phyloP scores from a whole-genome alignment of 2,888 invertebrate genomes.

The Drosophila merina region DNA sequence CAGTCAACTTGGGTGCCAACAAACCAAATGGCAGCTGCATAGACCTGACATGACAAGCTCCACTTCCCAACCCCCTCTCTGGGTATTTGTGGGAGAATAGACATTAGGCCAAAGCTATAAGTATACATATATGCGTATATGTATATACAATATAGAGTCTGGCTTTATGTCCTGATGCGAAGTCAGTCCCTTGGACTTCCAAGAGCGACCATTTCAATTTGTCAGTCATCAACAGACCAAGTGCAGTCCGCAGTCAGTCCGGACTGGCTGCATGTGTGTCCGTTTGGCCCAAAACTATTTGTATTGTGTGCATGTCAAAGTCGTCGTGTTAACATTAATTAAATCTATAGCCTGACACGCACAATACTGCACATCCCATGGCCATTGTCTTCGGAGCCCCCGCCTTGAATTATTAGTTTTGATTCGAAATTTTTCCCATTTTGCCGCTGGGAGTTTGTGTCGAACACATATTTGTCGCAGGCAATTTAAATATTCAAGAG shows the following conservation, averaged over 20 bases:
- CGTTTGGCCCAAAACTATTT: conserved; percentile 46
- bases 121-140: conserved; percentile 5
- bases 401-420: conserved; percentile 46
- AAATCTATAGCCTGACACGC: conserved; percentile 66
- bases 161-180: conserved; percentile 30
- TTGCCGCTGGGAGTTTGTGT: conserved; percentile 18
- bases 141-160: background rate
- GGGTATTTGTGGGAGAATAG: conserved; percentile 22
- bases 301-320: conserved; percentile 75
- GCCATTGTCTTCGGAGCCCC: conserved; percentile 20
- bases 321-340: conserved; percentile 79
- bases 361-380: conserved; percentile 37
- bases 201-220: conserved; percentile 65
- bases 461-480: conserved; percentile 7
- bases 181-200: conserved; percentile 70
- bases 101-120: conserved; percentile 36
- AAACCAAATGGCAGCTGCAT: conserved; percentile 66
- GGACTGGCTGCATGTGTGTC: conserved; percentile 4
- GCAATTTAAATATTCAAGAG: conserved; percentile 30
- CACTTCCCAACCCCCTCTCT: background rate
- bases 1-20: conserved; percentile 68
- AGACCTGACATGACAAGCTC: conserved; percentile 32
- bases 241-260: conserved; percentile 4
- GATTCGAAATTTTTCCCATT: conserved; percentile 51
- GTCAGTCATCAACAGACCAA: conserved; percentile 70